Evolutionary conservation across 1,140 invertebrate genomes (phyloP).

Genomic region (Branchinecta lindahli): DNA sequence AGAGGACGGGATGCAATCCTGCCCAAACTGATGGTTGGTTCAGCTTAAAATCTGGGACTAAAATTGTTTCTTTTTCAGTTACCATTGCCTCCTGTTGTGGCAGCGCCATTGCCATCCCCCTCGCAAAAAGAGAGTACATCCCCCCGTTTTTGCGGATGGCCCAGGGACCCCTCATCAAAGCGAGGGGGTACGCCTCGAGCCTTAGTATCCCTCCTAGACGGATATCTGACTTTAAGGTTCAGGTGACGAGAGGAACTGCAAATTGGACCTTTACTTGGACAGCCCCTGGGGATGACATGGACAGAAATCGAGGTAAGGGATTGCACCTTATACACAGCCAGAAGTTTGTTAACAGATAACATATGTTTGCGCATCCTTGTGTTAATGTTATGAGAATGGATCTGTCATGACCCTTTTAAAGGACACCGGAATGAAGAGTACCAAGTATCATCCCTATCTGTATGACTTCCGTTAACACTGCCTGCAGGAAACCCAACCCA

Average conservation of each 20-base stretch:
- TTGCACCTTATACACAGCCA: background rate
- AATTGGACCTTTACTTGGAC: constrained; percentile 27
- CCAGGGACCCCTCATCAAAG: constrained; percentile 20
- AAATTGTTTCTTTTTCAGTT: background rate
- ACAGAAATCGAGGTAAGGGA: constrained; percentile 22
- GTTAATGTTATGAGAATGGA: too few species aligned
- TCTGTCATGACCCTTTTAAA: too few species aligned
- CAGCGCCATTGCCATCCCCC: constrained; percentile 12
- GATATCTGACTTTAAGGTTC: constrained; percentile 28
- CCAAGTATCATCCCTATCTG: too few species aligned
- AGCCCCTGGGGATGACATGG: constrained; percentile 28
- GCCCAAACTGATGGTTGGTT: too few species aligned
- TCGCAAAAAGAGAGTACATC: constrained; percentile 11
- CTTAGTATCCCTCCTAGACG: constrained; percentile 27
- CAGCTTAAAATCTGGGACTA: too few species aligned
- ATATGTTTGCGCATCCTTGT: too few species aligned
- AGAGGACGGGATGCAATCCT: too few species aligned
- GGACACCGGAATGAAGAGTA: too few species aligned
- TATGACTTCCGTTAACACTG: too few species aligned
- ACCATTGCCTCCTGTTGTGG: constrained; percentile 19
- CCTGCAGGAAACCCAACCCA: too few species aligned
- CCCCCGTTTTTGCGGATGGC: constrained; percentile 20
- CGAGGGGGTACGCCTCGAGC: constrained; percentile 16
- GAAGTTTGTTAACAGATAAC: background rate
- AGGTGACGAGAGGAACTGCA: constrained; percentile 22